Percentiles rank a stretch among this genome's conserved stretches.
Conservation (phyloP, 2,888 invertebrate genomes). For the Pollenia labialis region DNA sequence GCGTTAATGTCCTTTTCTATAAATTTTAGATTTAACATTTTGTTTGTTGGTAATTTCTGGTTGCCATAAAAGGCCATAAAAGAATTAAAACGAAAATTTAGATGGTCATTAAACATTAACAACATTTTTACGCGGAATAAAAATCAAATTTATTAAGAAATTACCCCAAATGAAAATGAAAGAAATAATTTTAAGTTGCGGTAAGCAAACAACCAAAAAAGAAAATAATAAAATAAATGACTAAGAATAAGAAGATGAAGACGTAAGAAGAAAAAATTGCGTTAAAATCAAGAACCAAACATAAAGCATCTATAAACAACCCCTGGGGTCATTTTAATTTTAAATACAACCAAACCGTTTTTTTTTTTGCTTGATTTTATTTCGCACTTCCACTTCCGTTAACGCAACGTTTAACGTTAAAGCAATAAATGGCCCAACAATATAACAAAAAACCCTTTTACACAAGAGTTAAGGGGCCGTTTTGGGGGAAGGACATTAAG, state of each 20-base stretch:
- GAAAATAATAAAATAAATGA: slow-evolving; percentile 49
- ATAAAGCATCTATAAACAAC: slow-evolving; percentile 67
- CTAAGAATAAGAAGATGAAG: slow-evolving; percentile 46
- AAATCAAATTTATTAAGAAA: slow-evolving; percentile 70
- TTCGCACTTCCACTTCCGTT: slow-evolving; percentile 72
- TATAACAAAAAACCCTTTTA: slow-evolving; percentile 9
- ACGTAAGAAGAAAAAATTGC: slow-evolving; percentile 9
- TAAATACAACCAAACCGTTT: slow-evolving; percentile 30
- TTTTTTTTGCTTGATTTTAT: slow-evolving; percentile 46
- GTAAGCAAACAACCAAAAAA: slow-evolving; percentile 45
- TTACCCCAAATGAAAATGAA: slow-evolving; percentile 61
- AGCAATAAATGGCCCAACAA: slow-evolving; percentile 55
- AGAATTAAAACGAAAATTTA: slow-evolving; percentile 72
- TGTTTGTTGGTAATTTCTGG: slow-evolving; percentile 62
- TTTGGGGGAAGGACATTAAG: slow-evolving; percentile 12
- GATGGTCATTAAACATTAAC: slow-evolving; percentile 72
- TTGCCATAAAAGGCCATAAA: slow-evolving; percentile 69
- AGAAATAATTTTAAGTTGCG: slow-evolving; percentile 65
- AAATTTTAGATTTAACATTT: slow-evolving; percentile 55
- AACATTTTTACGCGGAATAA: slow-evolving; percentile 69
- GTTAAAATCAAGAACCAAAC: slow-evolving; percentile 67
- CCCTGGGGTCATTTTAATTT: slow-evolving; percentile 72
- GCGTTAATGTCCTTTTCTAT: slow-evolving; percentile 40
- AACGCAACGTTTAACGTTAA: slow-evolving; percentile 70
- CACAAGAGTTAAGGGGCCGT: slow-evolving; percentile 4